Conservation (phyloP, 2,797 vertebrate species). For the Girardinus metallicus region DNA sequence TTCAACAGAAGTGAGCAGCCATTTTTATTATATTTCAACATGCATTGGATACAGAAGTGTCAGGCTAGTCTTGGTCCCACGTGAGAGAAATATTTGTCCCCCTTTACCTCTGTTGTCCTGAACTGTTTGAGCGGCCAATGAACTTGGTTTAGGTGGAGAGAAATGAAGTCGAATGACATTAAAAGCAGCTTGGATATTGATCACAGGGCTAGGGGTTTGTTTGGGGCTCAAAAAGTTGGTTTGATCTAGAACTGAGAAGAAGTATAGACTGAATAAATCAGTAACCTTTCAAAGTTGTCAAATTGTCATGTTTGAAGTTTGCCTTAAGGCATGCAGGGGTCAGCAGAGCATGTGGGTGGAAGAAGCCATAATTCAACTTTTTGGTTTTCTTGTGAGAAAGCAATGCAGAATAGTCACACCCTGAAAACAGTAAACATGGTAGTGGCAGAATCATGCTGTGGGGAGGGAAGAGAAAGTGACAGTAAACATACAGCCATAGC, state of each 20-base stretch:
- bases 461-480: not conserved
- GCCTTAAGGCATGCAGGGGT: not conserved
- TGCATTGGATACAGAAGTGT: not conserved
- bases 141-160: not conserved
- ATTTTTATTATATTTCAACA: constrained; percentile 3
- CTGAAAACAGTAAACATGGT: not conserved
- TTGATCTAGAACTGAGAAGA: not conserved
- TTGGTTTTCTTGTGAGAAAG: not conserved
- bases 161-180: not conserved
- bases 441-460: not conserved
- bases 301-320: not conserved
- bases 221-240: not conserved
- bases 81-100: not conserved
- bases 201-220: not conserved
- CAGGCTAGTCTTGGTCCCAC: not conserved
- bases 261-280: not conserved
- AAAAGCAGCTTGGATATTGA: not conserved
- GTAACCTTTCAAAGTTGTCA: not conserved
- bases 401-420: not conserved
- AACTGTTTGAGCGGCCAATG: not conserved
- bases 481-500: not conserved
- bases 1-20: not conserved
- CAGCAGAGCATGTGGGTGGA: not conserved
- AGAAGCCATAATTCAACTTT: not conserved
- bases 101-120: not conserved